A percentile compares a stretch with the other conserved stretches of the same genome.
These are phyloP conservation scores for Bombycilla garrulus DNA, from an alignment of 2,113 vertebrate species.

Conservation along the genomic window DNA sequence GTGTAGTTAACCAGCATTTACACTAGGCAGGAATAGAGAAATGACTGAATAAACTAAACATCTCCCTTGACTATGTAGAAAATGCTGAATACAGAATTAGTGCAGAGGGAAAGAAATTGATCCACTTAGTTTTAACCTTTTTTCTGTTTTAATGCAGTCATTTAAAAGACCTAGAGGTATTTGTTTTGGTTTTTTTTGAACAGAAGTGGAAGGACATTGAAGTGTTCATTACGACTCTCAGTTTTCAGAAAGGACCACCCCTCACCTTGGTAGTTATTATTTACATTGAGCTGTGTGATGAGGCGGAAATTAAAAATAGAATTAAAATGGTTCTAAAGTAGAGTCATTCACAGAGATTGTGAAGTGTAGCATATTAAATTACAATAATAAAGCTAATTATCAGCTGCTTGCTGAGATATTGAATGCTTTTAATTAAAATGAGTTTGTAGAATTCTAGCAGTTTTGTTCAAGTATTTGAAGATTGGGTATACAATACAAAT, in stretches of 20 bases:
- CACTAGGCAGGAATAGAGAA: not conserved
- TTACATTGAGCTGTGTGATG: slow-evolving; percentile 43
- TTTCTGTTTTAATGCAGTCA: not conserved
- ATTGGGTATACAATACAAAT: not conserved
- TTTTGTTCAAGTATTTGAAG: slow-evolving; percentile 27
- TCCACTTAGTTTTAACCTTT: slow-evolving; percentile 25
- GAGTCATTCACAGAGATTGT: slow-evolving; percentile 38
- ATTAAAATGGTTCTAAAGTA: slow-evolving; percentile 56
- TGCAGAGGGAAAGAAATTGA: not conserved
- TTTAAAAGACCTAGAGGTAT: not conserved
- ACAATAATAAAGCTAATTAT: slow-evolving; percentile 61
- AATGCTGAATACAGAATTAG: slow-evolving; percentile 37
- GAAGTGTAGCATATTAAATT: slow-evolving; percentile 59
- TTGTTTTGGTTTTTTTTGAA: not conserved
- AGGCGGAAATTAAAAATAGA: slow-evolving; percentile 68
- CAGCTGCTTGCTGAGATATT: slow-evolving; percentile 52
- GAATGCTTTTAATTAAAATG: slow-evolving; percentile 54
- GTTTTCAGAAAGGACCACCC: slow-evolving; percentile 41
- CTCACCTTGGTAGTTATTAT: slow-evolving; percentile 42
- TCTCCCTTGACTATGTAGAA: not conserved
- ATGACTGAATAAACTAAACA: slow-evolving; percentile 27
- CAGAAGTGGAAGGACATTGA: not conserved
- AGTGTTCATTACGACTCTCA: not conserved
- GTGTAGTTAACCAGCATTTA: slow-evolving; percentile 37
- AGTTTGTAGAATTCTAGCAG: slow-evolving; percentile 18